Evolutionary conservation across 2,797 vertebrate species (phyloP).

Genomic region (Rhadinocentrus ornatus): DNA sequence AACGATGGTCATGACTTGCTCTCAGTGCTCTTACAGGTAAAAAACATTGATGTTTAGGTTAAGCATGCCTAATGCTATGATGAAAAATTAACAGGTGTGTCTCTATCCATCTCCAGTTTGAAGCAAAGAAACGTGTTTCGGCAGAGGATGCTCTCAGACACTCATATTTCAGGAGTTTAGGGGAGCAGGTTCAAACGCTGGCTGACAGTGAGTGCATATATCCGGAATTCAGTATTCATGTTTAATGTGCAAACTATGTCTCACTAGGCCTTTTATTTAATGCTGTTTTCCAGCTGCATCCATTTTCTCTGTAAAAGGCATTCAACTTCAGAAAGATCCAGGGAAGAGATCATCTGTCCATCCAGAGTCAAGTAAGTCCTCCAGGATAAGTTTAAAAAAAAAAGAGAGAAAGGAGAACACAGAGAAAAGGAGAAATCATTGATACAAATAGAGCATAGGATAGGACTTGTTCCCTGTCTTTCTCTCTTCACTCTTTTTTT

Average conservation of each 20-base stretch:
- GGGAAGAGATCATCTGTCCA: conserved; percentile 81
- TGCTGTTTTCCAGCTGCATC: conserved; percentile 76
- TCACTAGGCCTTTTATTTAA: conserved; percentile 13
- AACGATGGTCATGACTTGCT: conserved; percentile 84
- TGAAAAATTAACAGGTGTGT: background rate
- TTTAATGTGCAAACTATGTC: background rate
- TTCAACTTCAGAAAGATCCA: conserved; percentile 84
- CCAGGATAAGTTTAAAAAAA: background rate
- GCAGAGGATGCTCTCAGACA: conserved; percentile 82
- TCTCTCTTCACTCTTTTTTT: conserved; percentile 31
- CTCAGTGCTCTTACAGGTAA: conserved; percentile 82
- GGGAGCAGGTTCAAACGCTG: conserved; percentile 81
- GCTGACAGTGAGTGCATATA: conserved; percentile 81
- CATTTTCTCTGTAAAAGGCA: conserved; percentile 85
- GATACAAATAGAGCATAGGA: conserved; percentile 15
- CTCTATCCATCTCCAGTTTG: conserved; percentile 75
- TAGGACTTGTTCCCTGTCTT: conserved; percentile 45
- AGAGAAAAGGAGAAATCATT: conserved; percentile 1
- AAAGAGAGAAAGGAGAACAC: background rate
- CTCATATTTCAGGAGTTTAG: conserved; percentile 81
- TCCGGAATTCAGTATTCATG: background rate
- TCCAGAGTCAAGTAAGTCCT: conserved; percentile 81
- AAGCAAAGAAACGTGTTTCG: conserved; percentile 81
- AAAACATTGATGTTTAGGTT: background rate
- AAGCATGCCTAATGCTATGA: rapidly evolving